Base-by-base conservation (phyloP, 2,888 invertebrate genomes). In the Eilema sororculum region DNA sequence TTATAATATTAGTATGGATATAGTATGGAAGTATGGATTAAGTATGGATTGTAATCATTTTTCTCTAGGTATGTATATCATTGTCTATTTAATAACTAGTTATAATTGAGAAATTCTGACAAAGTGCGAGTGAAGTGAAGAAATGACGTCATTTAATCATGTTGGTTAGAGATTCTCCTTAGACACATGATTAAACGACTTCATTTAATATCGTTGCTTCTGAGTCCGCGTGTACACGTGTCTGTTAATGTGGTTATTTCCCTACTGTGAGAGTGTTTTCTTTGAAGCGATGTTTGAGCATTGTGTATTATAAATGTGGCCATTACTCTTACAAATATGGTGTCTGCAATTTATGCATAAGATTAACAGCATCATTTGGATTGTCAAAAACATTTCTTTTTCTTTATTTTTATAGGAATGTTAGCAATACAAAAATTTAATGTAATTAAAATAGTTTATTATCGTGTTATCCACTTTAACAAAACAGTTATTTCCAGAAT, bases 241-340 rank as follows among this genome's bases (percentile, higher is more conserved):
- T 52, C 20, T n/a, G n/a, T n/a, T 52, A 52, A 52, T n/a, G 52
- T 20, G 52, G 52, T 52, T 52, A 52, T 52, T 52, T 52, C n/a
- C 52, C 52, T 52, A 52, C 52, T 52, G 52, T 20, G 20, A 52
- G 52, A 52, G n/a, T n/a, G n/a, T 52, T 52, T 52, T n/a, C 52
- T 52, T 52, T 83, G 86, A 83, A 84, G 84, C 77, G 76, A 79
- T 74, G 82, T 80, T 84, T 80, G 78, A 80, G 81, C 78, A 75
- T 74, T 84, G 82, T 78, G 84, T 84, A 78, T 89, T 90, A 88
- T 78, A 88, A 52, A n/a, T 52, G 52, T 52, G n/a, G 52, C 52
- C 52, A 52, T 52, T 52, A 52, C n/a, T 52, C 52, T 52, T 52
- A 52, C 52, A 52, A 52, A 52, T n/a, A 52, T 46, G n/a, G n/a